Evolutionary conservation across 2,888 invertebrate genomes (phyloP), one percentile per base, ranked within the genome.

Genomic region (Leptopilina myrica): DNA sequence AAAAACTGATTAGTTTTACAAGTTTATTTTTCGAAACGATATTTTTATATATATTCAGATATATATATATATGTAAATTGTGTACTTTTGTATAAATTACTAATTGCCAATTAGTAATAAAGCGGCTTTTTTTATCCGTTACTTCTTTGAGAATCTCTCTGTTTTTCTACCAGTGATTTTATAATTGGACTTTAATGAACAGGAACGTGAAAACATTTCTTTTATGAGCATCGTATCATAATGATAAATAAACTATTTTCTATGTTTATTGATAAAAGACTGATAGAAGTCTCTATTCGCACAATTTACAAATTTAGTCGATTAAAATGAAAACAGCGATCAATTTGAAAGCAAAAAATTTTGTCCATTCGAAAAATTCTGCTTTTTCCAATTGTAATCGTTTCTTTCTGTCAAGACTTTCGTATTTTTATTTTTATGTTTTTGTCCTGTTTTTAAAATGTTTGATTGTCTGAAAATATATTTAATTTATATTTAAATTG

Each of bases 241-340:
- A 43, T 49, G 20, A 11, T 20, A 12, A 33, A 69, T 53, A 56
- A 73, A 56, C 73, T 56, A 73, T 49, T 26, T 53, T 69, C 9
- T 56, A 53, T 26, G 49, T 73, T 73, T 73, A 73, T 26, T 56
- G 53, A 26, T 73, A n/a, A 53, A 73, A 73, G 69, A 56, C 73
- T 73, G 73, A 73, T 73, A 53, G 9, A 9, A 20, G 20, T 20
- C 20, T 53, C 56, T 56, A 73, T 56, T 53, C 56, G 33, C 73
- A 56, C 15, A 33, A 73, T 59, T 73, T 43, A 43, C 43, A 43
- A 7, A 43, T 43, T 43, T 5, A 43, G 8, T 1, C 43, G 6
- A 43, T 43, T 43, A 43, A 43, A 33, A 33, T 5, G 5, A 33
- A 33, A 33, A 33, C 1, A 33, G 33, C 33, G 5, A 20, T 20